Evolutionary conservation across 2,113 vertebrate species (phyloP).

Genomic region (Cyphomyrus discorhynchus): DNA sequence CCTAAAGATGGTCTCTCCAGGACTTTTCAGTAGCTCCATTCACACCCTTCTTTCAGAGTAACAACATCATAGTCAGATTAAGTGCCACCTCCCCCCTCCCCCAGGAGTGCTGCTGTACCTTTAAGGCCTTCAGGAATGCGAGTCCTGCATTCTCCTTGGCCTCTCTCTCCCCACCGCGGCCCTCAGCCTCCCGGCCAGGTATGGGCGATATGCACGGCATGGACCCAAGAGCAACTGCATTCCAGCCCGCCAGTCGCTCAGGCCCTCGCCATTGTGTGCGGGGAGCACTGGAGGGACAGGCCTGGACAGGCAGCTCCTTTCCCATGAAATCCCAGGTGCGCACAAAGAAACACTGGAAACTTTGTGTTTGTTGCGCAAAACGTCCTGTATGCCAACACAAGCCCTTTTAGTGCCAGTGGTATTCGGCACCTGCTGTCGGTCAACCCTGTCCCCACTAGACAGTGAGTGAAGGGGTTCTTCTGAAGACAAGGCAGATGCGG

Average conservation of each 20-base stretch:
- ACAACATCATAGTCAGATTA: not conserved
- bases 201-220: not conserved
- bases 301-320: constrained; percentile 27
- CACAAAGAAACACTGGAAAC: constrained; percentile 17
- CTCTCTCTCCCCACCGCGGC: not conserved
- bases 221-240: constrained; percentile 16
- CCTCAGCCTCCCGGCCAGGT: constrained; percentile 14
- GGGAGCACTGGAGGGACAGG: constrained; percentile 29
- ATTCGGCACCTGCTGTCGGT: not conserved
- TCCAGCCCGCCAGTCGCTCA: constrained; percentile 19
- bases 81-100: not conserved
- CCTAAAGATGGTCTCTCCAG: not conserved
- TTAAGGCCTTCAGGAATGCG: constrained; percentile 29
- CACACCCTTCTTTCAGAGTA: not conserved
- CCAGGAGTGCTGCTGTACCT: constrained; percentile 7
- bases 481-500: not conserved
- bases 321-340: constrained; percentile 32
- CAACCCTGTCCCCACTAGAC: not conserved
- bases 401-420: not conserved
- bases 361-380: constrained; percentile 1
- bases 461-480: not conserved
- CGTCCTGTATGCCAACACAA: not conserved
- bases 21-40: not conserved
- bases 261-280: constrained; percentile 19
- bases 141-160: not conserved